A percentile compares a stretch with the other conserved stretches of the same genome.
These are phyloP conservation scores for Artemisiospiza belli DNA, from an alignment of 2,113 vertebrate genomes.

Conservation along the genomic window DNA sequence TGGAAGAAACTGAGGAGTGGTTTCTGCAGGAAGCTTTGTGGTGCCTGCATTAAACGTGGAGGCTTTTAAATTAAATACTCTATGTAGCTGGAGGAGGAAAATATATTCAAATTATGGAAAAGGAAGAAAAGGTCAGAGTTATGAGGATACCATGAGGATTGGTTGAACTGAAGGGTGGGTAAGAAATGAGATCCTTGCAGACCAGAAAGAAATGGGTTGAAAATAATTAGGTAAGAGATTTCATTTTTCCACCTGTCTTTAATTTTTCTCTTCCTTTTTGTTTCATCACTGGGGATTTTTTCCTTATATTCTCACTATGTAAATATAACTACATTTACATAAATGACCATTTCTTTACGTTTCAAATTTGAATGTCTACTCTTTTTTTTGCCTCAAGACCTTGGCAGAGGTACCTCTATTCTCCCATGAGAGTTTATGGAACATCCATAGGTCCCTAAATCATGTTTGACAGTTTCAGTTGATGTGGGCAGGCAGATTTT, in stretches of 20 bases:
- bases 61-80: background rate
- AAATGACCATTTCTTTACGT: background rate
- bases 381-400: background rate
- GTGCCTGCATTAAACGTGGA: background rate
- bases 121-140: background rate
- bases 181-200: background rate
- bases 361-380: background rate
- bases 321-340: conserved; percentile 6
- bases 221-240: background rate
- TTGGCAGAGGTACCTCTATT: conserved; percentile 26
- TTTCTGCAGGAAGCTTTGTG: background rate
- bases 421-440: conserved; percentile 38
- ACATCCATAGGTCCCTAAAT: conserved; percentile 55
- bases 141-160: background rate
- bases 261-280: background rate
- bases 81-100: background rate
- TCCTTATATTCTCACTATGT: background rate
- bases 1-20: background rate
- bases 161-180: background rate
- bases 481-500: conserved; percentile 58
- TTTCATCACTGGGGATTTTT: background rate
- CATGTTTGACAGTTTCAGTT: conserved; percentile 62
- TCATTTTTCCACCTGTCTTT: background rate
- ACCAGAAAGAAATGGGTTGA: background rate
- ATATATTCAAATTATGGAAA: background rate